Evolutionary conservation across 1,140 invertebrate genomes (phyloP), one percentile per base, ranked within the genome.

Genomic region (Arctopsyche grandis): DNA sequence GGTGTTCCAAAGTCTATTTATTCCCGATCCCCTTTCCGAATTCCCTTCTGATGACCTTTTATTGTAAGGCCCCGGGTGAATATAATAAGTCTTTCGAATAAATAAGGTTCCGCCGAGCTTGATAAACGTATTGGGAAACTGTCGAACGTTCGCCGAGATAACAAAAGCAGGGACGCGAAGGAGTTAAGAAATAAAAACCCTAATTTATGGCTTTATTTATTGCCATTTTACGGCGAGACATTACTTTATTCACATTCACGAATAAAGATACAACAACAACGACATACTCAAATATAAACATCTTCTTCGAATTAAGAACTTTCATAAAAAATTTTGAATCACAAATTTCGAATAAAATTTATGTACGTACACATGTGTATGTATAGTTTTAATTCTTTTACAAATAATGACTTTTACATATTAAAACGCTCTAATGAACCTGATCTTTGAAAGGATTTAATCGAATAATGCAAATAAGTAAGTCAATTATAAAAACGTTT

Each of bases 81-180:
- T 29, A 66, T 66, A 66, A 66, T 66, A 66, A 66, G 63, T 66
- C 63, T 66, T 46, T 21, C 29, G 43, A 21, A 71, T 71, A 74
- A 74, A 74, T 74, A 74, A 52, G 71, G 71, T 66, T 66, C 44
- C 24, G 1, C 10, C 24, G 24, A 19, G 22, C 48, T 74, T 74
- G 43, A 74, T 63, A 76, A 76, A 76, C 56, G 26, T 66, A 76
- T 76, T 76, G 75, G 75, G 48, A 76, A 76, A 76, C 56, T 76
- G 75, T 76, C 75, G 75, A 76, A 56, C 58, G 29, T 12, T 56
- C 26, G 48, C n/a, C 44, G 38, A 44, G 52, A 56, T 56, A 76
- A 52, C 21, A 46, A 46, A 26, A 24, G 48, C 16, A 29, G 22
- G 75, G 60, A 69, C n/a, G 46, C 22, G 56, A 56, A 76, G 12